phyloP scores from a whole-genome alignment of 2,113 vertebrate species.

The Silurus glanis region DNA sequence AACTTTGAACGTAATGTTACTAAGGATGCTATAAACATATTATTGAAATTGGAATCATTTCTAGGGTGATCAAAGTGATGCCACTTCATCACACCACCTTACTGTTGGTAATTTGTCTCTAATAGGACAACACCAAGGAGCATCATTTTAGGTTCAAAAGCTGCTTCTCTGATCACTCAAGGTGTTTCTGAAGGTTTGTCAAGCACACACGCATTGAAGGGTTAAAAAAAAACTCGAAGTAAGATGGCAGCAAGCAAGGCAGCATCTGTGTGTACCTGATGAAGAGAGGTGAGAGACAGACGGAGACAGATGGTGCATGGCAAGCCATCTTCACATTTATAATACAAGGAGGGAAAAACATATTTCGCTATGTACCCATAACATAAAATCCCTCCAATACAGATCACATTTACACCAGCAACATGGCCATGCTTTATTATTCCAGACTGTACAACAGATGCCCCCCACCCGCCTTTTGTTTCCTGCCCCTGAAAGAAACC shows the following conservation, averaged over 20 bases:
- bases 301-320: conserved; percentile 13
- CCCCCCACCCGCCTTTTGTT: background rate
- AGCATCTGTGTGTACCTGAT: conserved; percentile 23
- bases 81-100: background rate
- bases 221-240: background rate
- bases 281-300: conserved; percentile 31
- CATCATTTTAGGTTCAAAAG: background rate
- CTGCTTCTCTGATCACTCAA: background rate
- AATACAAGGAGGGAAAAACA: background rate
- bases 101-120: background rate
- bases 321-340: conserved; percentile 12
- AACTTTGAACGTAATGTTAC: background rate
- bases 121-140: background rate
- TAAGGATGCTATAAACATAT: background rate
- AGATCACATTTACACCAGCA: background rate
- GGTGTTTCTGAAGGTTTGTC: background rate
- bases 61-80: background rate
- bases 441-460: conserved; percentile 10
- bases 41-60: background rate
- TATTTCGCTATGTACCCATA: conserved; percentile 7
- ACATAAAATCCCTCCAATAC: conserved; percentile 2
- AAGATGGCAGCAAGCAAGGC: background rate
- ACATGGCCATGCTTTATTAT: background rate
- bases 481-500: background rate
- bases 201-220: background rate